These are phyloP conservation scores for Eupithecia vulgata DNA, from an alignment of 2,888 invertebrate species.

Conservation along the genomic window DNA sequence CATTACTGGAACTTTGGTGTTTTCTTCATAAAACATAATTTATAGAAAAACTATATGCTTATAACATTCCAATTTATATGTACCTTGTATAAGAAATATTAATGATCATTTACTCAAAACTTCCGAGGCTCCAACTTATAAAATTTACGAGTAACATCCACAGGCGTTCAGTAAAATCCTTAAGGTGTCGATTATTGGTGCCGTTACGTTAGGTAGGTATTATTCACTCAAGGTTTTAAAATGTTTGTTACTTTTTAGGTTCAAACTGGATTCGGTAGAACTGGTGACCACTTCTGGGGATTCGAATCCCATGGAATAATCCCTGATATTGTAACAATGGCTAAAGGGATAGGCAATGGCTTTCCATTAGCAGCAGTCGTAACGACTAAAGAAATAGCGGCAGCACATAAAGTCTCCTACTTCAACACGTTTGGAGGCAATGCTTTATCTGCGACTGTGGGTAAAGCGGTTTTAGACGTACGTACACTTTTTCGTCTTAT, in stretches of 20 bases:
- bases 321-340: slow-evolving; percentile 98
- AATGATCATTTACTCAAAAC: too few relatives aligned
- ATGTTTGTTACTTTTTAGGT: slow-evolving; percentile 81
- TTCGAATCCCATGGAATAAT: slow-evolving; percentile 93
- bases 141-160: too few relatives aligned
- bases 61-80: too few relatives aligned
- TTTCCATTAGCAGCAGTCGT: slow-evolving; percentile 98
- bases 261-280: slow-evolving; percentile 98
- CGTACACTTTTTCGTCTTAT: slow-evolving; percentile 47
- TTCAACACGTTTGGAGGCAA: slow-evolving; percentile 99
- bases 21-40: too few relatives aligned
- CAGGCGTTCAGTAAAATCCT: too few relatives aligned
- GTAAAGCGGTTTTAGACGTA: slow-evolving; percentile 96
- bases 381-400: slow-evolving; percentile 94
- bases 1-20: too few relatives aligned
- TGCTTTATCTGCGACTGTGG: slow-evolving; percentile 94
- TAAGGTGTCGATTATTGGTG: too few relatives aligned
- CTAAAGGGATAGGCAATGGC: slow-evolving; percentile 97
- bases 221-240: not conserved
- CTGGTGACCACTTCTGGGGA: slow-evolving; percentile 98
- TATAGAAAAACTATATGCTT: too few relatives aligned
- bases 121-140: too few relatives aligned
- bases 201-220: not conserved
- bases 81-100: too few relatives aligned
- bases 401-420: slow-evolving; percentile 90